Percentiles rank a stretch among this genome's conserved stretches.
Evolutionary conservation across 2,113 vertebrate genomes (phyloP).

Genomic region (Herpetotheres cachinnans): DNA sequence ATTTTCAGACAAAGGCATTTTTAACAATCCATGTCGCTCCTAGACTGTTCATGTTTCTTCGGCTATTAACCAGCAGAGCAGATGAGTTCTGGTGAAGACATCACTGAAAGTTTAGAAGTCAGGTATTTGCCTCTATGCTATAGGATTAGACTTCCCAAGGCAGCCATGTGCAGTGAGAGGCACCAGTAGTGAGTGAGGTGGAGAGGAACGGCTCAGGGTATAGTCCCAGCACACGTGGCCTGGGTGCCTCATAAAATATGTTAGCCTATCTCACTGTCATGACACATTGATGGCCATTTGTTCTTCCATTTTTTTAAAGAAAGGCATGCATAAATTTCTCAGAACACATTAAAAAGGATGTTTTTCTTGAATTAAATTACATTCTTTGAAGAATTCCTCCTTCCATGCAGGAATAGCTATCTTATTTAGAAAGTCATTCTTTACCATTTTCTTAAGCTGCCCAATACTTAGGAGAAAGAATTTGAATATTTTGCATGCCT

Average conservation of each 20-base stretch:
- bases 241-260: background rate
- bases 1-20: background rate
- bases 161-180: background rate
- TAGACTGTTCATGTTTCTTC: background rate
- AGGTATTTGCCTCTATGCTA: background rate
- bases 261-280: background rate
- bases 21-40: background rate
- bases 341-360: background rate
- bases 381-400: background rate
- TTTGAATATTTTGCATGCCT: background rate
- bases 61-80: background rate
- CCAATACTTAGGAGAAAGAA: background rate
- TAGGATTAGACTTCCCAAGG: background rate
- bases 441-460: background rate
- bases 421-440: background rate
- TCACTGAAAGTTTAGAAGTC: background rate
- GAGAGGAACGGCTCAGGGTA: background rate
- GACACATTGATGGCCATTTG: background rate
- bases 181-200: background rate
- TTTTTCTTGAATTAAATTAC: constrained; percentile 15
- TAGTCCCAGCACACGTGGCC: background rate
- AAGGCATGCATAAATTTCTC: background rate
- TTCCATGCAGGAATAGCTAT: background rate
- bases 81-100: background rate
- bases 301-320: background rate